A percentile compares a stretch with the other conserved stretches of the same genome.
Evolutionary conservation across 1,140 invertebrate species (phyloP).

Genomic region (Hyposmocoma kahamanoa): DNA sequence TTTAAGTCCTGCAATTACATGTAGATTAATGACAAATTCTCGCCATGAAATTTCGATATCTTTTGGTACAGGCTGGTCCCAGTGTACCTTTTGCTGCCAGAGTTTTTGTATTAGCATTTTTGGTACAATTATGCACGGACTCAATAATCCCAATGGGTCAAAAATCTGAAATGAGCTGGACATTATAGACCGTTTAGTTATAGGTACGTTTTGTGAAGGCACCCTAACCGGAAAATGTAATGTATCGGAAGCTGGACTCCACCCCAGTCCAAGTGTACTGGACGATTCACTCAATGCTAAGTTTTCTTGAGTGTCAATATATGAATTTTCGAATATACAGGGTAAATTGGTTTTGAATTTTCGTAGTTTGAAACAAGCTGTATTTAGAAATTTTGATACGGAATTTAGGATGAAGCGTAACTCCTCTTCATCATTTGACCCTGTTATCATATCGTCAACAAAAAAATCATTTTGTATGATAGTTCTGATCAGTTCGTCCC

Average conservation of each 20-base stretch:
- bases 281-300: conserved; percentile 13
- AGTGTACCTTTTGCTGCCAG: not conserved
- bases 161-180: conserved; percentile 4
- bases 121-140: not conserved
- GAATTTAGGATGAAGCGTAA: conserved; percentile 1
- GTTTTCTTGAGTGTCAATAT: conserved; percentile 10
- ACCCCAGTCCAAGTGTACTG: conserved; percentile 3
- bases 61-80: not conserved
- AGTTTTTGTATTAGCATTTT: conserved; percentile 1
- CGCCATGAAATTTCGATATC: not conserved
- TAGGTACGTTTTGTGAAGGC: not conserved
- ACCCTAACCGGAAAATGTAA: conserved; percentile 9
- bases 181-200: not conserved
- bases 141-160: not conserved
- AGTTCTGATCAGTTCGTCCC: conserved; percentile 15
- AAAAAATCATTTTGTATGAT: conserved; percentile 44
- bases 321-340: conserved; percentile 7
- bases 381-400: not conserved
- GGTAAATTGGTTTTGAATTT: conserved; percentile 8
- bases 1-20: not conserved
- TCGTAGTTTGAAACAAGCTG: not conserved
- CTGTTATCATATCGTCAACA: conserved; percentile 54
- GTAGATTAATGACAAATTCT: not conserved
- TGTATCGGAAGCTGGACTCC: conserved; percentile 1
- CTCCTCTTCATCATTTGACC: conserved; percentile 9